Evolutionary conservation across 2,888 invertebrate species (phyloP).

Genomic region (Clitarchus hookeri): DNA sequence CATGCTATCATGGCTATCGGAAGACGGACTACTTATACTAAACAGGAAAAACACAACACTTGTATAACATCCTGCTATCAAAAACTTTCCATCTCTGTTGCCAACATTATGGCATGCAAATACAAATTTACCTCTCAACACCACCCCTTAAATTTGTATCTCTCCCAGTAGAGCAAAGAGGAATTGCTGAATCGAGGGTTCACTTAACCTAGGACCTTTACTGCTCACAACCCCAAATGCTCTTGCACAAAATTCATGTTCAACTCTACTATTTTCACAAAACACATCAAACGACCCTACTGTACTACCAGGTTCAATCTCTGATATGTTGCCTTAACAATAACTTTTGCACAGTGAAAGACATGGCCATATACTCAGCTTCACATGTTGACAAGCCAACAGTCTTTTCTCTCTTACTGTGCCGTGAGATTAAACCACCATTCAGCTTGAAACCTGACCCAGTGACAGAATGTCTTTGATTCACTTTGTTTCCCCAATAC

Average conservation of each 20-base stretch:
- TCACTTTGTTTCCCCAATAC: neutral
- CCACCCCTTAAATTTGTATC: neutral
- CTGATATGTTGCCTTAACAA: neutral
- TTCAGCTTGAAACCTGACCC: neutral
- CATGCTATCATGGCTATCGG: too few species aligned
- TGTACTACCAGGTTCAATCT: neutral
- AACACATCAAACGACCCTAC: neutral
- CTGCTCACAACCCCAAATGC: neutral
- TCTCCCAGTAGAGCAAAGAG: neutral
- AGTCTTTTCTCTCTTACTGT: neutral
- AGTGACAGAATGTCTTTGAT: neutral
- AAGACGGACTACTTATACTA: too few species aligned
- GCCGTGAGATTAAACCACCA: neutral
- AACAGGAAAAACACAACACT: too few species aligned
- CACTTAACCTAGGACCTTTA: neutral
- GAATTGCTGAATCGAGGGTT: neutral
- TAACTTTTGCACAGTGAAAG: neutral
- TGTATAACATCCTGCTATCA: too few species aligned
- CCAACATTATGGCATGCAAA: too few species aligned
- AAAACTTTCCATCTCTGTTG: too few species aligned
- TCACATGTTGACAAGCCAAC: neutral
- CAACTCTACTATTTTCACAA: neutral
- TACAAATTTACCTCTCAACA: neutral
- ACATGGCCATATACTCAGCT: neutral
- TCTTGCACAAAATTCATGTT: neutral